phyloP scores from a whole-genome alignment of 2,888 invertebrate species.

The Chymomyza procnemis region DNA sequence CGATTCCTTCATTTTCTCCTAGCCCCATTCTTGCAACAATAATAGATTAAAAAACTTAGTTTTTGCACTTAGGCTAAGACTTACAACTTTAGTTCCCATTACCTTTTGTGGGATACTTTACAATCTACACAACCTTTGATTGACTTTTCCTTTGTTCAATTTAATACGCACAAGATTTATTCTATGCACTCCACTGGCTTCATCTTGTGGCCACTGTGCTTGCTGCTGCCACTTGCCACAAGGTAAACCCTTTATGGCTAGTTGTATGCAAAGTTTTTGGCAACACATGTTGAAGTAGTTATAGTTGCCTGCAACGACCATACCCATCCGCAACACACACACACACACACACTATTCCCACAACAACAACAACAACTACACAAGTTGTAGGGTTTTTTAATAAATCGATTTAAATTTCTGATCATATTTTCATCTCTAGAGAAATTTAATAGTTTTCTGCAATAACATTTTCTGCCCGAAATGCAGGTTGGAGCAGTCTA shows the following conservation, averaged over 20 bases:
- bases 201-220: conserved; percentile 9
- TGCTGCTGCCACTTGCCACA: not conserved
- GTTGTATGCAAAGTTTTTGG: conserved; percentile 46
- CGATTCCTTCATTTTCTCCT: too few species aligned
- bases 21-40: too few species aligned
- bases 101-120: not conserved
- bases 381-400: conserved; percentile 58
- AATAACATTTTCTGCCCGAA: conserved; percentile 62
- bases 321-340: conserved; percentile 21
- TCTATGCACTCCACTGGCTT: conserved; percentile 31
- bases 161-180: conserved; percentile 5
- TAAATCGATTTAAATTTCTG: conserved; percentile 77
- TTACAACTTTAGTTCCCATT: too few species aligned
- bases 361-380: conserved; percentile 35
- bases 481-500: conserved; percentile 12
- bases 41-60: too few species aligned
- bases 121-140: not conserved
- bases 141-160: not conserved
- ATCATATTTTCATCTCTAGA: conserved; percentile 73
- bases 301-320: conserved; percentile 15
- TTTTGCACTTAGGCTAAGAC: too few species aligned
- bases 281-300: conserved; percentile 49
- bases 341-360: conserved; percentile 26
- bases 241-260: conserved; percentile 19
- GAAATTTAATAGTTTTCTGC: conserved; percentile 73